Base-by-base conservation (phyloP, 2,113 vertebrate genomes). In the Actenoides lindsayi region DNA sequence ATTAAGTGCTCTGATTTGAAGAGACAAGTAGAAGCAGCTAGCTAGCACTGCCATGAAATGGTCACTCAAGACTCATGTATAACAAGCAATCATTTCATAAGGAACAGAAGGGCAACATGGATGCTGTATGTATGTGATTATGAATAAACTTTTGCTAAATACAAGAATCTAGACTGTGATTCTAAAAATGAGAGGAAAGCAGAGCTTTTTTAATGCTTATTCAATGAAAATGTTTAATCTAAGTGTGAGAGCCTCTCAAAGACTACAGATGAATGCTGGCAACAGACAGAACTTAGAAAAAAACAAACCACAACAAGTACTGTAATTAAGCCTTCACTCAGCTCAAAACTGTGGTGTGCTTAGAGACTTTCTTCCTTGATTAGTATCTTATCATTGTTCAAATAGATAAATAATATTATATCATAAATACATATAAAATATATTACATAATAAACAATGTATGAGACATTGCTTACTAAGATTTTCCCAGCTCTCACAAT, bases 311-410 rank as follows among this genome's bases (percentile, higher is more conserved):
- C 30, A 53, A 13, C 25, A 76, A 84, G 24, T 50, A 65, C 13
- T 83, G 64, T 57, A 91, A 84, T 62, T 87, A 90, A 95, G 27
- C 23, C 48, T 90, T 92, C 53, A n/a, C 57, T 85, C 68, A 80
- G 50, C 30, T 80, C 74, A 48, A 51, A 83, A 90, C 15, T 76
- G 24, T 82, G 39, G 30, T 12, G 28, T 42, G 21, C 19, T 74
- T 78, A 71, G 41, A 82, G 16, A 51, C 39, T 27, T 71, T 87
- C 39, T 50, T 77, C 17, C 7, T 71, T 53, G 35, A 86, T 96
- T 83, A 90, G 70, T 27, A 73, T 90, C 84, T 93, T 90, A 33
- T 57, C 17, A 42, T 53, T 91, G 33, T 68, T 85, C 46, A 83
- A 90, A 27, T 8, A 87, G 50, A 77, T 62, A 95, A 85, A 87